Percentiles rank a stretch among this genome's conserved stretches.
phyloP scores from a whole-genome alignment of 2,113 vertebrate species.

The Malurus cyaneus region DNA sequence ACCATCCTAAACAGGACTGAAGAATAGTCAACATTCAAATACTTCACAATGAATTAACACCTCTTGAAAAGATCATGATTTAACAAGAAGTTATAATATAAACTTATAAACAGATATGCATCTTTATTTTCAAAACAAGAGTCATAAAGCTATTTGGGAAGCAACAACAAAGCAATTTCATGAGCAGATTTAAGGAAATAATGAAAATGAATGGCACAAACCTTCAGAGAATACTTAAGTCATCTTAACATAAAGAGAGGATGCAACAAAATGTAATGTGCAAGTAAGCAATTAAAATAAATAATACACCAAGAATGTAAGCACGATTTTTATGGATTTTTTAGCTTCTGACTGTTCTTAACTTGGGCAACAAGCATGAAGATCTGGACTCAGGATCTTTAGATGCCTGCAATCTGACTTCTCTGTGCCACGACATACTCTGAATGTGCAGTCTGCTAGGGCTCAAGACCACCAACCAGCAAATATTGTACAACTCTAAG shows the following conservation, averaged over 20 bases:
- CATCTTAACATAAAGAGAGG: background rate
- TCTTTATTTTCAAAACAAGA: background rate
- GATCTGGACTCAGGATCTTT: background rate
- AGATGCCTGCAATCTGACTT: background rate
- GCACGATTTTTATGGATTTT: background rate
- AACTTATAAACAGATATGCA: background rate
- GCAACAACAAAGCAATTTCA: background rate
- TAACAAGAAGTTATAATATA: background rate
- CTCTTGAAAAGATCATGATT: background rate
- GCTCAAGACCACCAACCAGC: background rate
- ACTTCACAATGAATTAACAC: background rate
- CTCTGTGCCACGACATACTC: background rate
- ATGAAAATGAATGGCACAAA: slow-evolving; percentile 18
- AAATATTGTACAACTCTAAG: background rate
- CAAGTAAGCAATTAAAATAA: background rate
- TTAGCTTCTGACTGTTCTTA: background rate
- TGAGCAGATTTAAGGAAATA: background rate
- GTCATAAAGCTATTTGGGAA: background rate
- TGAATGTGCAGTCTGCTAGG: background rate
- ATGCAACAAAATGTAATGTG: background rate
- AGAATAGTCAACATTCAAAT: background rate
- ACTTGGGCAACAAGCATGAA: background rate
- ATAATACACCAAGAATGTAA: background rate
- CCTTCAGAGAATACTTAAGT: background rate
- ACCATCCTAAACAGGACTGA: background rate